Evolutionary conservation across 2,888 invertebrate genomes (phyloP), one percentile per base, ranked within the genome.

Genomic region (Meteorus colon): DNA sequence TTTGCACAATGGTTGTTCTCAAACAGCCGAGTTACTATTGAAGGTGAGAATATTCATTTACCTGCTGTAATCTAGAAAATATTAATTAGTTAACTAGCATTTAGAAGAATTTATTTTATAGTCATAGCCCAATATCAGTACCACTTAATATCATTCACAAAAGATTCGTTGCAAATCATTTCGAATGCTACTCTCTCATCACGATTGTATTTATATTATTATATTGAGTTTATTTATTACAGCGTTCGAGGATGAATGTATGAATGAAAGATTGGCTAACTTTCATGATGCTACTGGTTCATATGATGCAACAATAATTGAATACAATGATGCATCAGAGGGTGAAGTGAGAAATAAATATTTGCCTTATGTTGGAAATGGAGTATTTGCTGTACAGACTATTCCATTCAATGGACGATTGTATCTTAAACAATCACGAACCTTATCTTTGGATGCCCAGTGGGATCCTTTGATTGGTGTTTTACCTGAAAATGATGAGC

Each of bases 331-430:
- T n/a, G 29, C 92, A 73, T 89, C 90, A 51, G 91, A 92, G 4
- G 90, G 91, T 5, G 89, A 91, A 4, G 90, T 91, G 19, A 92
- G 93, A 82, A 91, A 92, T 62, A 91, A 92, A 80, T 94, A 93
- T 84, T 91, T 95, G 87, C 94, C 95, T 82, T 95, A 94, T 84
- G 91, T 94, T 76, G 96, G 95, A 14, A 96, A 96, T 89, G 96
- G 96, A 0, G 90, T 93, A 77, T 90, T 95, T 78, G 95, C 95
- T 0, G 83, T 95, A 55, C 91, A 93, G 55, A 89, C 95, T 60
- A 91, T 92, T 69, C 91, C 92, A 68, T 29, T 51, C 6, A 92
- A 94, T 82, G 91, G 94, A 4, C 91, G 92, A 80, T 85, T 96
- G 29, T 94, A 94, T 84, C 93, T 96, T 41, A 94, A 94, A 88